A percentile compares a stretch with the other conserved stretches of the same genome.
These are phyloP conservation scores for Bedellia somnulentella DNA, from an alignment of 2,888 invertebrate species.

Conservation along the genomic window DNA sequence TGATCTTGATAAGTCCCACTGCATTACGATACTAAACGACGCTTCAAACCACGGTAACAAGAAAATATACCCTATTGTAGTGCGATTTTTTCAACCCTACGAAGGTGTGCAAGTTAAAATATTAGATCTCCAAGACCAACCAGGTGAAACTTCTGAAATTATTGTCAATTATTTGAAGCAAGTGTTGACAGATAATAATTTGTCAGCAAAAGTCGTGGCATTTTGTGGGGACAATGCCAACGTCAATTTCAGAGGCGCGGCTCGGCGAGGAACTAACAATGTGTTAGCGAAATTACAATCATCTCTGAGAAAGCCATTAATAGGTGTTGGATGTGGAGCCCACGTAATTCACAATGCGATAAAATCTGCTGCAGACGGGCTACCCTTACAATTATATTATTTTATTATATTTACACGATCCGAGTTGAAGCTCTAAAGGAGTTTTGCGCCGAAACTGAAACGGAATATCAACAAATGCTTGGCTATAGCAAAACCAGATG, in stretches of 20 bases:
- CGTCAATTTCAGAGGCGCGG: conserved; percentile 13
- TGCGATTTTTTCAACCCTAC: conserved; percentile 14
- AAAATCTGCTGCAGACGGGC: conserved; percentile 14
- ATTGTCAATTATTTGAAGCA: background rate
- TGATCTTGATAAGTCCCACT: conserved; percentile 12
- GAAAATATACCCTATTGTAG: conserved; percentile 18
- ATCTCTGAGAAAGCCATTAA: conserved; percentile 10
- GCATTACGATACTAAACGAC: conserved; percentile 15
- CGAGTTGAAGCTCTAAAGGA: conserved; percentile 14
- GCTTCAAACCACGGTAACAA: conserved; percentile 18
- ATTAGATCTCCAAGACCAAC: conserved; percentile 12
- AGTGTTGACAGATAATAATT: conserved; percentile 2
- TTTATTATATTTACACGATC: conserved; percentile 13
- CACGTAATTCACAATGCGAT: conserved; percentile 14
- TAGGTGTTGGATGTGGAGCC: conserved; percentile 15
- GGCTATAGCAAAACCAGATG: conserved; percentile 8
- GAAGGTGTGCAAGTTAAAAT: conserved; percentile 15
- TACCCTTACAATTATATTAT: conserved; percentile 13
- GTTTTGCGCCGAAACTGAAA: conserved; percentile 13
- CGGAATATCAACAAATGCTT: conserved; percentile 2
- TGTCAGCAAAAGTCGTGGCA: no score
- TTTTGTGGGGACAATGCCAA: no score
- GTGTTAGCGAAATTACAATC: conserved; percentile 11
- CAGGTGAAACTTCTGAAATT: no score
- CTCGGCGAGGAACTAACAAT: conserved; percentile 13